Evolutionary conservation across 2,113 vertebrate species (phyloP).

Genomic region (Rhinichthys klamathensis): DNA sequence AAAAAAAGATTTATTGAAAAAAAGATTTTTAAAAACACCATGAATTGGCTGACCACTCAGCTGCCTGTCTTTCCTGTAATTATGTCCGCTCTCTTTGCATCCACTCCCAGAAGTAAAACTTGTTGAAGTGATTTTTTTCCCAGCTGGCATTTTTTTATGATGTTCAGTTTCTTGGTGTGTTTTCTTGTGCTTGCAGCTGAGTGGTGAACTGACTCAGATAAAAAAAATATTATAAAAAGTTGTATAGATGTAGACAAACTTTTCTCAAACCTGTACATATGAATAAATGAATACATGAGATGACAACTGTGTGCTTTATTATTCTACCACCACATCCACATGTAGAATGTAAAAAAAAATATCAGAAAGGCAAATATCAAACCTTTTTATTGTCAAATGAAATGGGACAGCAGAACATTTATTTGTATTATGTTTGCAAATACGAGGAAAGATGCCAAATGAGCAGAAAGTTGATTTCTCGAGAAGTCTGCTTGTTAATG

Average conservation of each 20-base stretch:
- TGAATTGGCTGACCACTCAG: constrained; percentile 76
- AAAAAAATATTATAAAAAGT: constrained; percentile 74
- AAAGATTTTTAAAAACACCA: constrained; percentile 66
- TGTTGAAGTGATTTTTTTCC: constrained; percentile 66
- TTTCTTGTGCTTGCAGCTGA: constrained; percentile 73
- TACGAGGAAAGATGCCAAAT: background rate
- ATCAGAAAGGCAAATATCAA: background rate
- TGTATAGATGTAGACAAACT: constrained; percentile 83
- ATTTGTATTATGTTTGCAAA: background rate
- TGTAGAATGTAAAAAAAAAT: background rate
- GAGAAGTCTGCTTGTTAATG: background rate
- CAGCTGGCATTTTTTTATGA: constrained; percentile 61
- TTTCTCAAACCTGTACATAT: constrained; percentile 84
- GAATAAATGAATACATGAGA: constrained; percentile 80
- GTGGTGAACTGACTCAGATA: constrained; percentile 72
- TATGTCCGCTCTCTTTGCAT: constrained; percentile 59
- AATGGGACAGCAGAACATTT: background rate
- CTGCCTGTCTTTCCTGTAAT: constrained; percentile 68
- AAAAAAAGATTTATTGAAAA: constrained; percentile 49
- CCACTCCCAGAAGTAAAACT: constrained; percentile 53
- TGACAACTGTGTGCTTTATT: constrained; percentile 59
- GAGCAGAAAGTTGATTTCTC: background rate
- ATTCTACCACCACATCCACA: background rate
- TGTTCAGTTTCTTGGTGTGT: constrained; percentile 68
- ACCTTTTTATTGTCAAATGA: background rate